phyloP scores from a whole-genome alignment of 2,888 invertebrate genomes.

The Lasioglossum vierecki region DNA sequence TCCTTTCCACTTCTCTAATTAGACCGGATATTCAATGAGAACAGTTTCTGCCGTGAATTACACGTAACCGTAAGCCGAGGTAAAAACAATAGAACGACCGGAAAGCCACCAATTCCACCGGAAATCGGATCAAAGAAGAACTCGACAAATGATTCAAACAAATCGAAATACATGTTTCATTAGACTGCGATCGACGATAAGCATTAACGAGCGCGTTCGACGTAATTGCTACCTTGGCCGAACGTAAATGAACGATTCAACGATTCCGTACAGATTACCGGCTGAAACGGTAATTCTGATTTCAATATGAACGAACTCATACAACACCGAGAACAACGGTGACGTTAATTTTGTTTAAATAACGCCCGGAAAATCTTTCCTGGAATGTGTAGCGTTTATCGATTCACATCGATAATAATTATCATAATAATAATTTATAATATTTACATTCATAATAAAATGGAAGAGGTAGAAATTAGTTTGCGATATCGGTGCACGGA shows the following conservation, averaged over 20 bases:
- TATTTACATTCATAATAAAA: too few relatives aligned
- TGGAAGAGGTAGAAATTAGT: too few relatives aligned
- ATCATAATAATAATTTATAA: too few relatives aligned
- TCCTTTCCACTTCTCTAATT: neutral
- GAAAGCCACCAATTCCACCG: neutral
- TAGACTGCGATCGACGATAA: constrained; percentile 22
- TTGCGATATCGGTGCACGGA: too few relatives aligned
- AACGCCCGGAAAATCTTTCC: too few relatives aligned
- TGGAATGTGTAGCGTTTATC: too few relatives aligned
- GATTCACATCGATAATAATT: too few relatives aligned
- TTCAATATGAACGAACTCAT: constrained; percentile 21
- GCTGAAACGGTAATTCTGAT: constrained; percentile 15
- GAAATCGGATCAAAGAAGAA: neutral
- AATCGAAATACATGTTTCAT: constrained; percentile 27
- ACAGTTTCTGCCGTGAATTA: neutral
- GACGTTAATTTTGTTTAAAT: neutral
- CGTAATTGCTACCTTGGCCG: constrained; percentile 21
- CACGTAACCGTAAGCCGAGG: neutral
- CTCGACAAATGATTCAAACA: constrained; percentile 10
- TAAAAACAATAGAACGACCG: neutral
- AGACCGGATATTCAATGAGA: neutral
- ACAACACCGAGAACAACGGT: neutral
- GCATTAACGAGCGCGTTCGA: constrained; percentile 23
- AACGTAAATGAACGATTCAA: constrained; percentile 26
- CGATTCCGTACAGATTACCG: constrained; percentile 8